phyloP scores from a whole-genome alignment of 2,113 vertebrate species.

The Chrysemys picta region DNA sequence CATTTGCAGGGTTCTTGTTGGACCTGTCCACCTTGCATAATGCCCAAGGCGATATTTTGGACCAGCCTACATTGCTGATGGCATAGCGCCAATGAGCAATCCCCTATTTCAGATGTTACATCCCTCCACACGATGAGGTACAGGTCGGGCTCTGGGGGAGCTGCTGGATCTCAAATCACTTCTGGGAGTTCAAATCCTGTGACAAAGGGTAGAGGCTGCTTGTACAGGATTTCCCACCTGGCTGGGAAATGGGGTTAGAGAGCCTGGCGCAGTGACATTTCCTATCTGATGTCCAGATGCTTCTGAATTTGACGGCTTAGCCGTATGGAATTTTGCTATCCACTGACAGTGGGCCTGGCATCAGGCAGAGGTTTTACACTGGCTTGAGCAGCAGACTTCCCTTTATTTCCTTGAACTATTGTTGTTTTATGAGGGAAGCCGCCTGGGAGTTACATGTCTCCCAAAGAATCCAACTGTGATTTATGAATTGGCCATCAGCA shows the following conservation, averaged over 20 bases:
- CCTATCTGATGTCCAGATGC: background rate
- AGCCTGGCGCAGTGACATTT: background rate
- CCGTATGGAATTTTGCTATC: background rate
- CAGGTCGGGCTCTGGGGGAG: background rate
- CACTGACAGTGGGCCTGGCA: background rate
- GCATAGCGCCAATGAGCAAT: too few species aligned
- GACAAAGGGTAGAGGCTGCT: background rate
- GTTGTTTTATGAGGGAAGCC: constrained; percentile 53
- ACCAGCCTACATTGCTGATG: too few species aligned
- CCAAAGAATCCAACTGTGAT: constrained; percentile 65
- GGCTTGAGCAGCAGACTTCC: constrained; percentile 24
- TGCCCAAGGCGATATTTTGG: too few species aligned
- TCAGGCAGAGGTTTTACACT: background rate
- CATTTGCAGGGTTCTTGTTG: too few species aligned
- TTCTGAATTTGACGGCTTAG: background rate
- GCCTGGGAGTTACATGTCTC: constrained; percentile 40
- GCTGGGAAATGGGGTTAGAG: background rate
- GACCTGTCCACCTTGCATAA: too few species aligned
- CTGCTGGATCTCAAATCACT: background rate
- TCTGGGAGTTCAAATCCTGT: background rate
- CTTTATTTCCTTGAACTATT: constrained; percentile 36
- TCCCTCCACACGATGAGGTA: background rate
- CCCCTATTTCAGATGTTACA: too few species aligned
- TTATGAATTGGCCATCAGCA: constrained; percentile 67
- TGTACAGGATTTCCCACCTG: accelerated